Percentiles rank a stretch among this genome's conserved stretches.
Conservation (phyloP, 2,113 vertebrate genomes). For the Plestiodon gilberti region DNA sequence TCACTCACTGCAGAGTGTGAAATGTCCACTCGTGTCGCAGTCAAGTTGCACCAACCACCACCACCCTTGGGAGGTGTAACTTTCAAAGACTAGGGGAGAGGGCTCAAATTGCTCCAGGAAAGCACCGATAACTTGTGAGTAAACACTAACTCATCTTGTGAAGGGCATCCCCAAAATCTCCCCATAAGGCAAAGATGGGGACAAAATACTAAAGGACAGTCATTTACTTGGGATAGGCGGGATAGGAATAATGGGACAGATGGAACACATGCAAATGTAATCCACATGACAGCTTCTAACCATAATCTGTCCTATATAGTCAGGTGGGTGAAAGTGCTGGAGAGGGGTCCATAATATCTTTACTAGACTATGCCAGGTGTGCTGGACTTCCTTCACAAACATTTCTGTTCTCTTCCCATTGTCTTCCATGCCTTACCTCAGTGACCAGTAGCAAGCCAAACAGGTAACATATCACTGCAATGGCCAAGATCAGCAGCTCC, state of each 20-base stretch:
- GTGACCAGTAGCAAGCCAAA: conserved; percentile 87
- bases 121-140: too few species aligned
- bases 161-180: background rate
- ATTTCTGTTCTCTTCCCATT: background rate
- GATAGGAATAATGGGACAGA: background rate
- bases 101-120: too few species aligned
- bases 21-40: too few species aligned
- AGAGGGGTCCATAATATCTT: background rate
- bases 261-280: background rate
- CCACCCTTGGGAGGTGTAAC: too few species aligned
- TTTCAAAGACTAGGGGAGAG: too few species aligned
- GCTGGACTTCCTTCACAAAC: background rate
- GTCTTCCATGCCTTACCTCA: conserved; percentile 76
- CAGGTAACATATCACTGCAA: conserved; percentile 82
- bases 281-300: background rate
- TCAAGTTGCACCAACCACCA: too few species aligned
- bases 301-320: background rate
- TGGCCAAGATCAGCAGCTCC: conserved; percentile 84
- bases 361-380: background rate
- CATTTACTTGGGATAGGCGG: background rate
- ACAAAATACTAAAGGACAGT: background rate
- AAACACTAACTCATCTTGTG: background rate
- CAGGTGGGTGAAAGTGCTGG: background rate
- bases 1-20: too few species aligned
- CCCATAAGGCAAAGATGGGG: background rate